Evolutionary conservation across 2,888 invertebrate species (phyloP).

Genomic region (Rhamnusium bicolor): DNA sequence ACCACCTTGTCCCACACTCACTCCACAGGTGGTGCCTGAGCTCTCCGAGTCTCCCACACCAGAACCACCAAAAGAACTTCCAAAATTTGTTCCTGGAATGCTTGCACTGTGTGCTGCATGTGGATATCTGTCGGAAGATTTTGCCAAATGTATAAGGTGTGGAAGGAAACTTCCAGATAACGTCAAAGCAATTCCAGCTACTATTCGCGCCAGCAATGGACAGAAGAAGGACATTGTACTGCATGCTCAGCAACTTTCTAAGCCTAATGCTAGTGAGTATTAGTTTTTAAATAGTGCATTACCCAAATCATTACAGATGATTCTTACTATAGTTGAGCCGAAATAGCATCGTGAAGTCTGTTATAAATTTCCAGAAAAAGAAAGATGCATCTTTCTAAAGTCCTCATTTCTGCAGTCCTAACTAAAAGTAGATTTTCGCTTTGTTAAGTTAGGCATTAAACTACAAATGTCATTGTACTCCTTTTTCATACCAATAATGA

Average conservation of each 20-base stretch:
- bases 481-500: too few relatives aligned
- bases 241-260: constrained; percentile 27
- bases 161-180: constrained; percentile 79
- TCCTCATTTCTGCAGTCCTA: too few relatives aligned
- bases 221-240: constrained; percentile 52
- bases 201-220: constrained; percentile 24
- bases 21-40: constrained; percentile 24
- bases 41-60: constrained; percentile 65
- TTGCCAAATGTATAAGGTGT: constrained; percentile 80
- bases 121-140: constrained; percentile 85
- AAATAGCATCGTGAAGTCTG: too few relatives aligned
- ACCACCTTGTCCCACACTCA: background rate
- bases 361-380: too few relatives aligned
- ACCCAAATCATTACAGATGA: too few relatives aligned
- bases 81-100: constrained; percentile 80
- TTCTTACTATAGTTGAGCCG: too few relatives aligned
- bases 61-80: constrained; percentile 73
- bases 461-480: too few relatives aligned
- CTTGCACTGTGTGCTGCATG: constrained; percentile 86
- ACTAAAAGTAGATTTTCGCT: too few relatives aligned
- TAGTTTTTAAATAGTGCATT: too few relatives aligned
- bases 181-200: constrained; percentile 74
- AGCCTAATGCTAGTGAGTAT: background rate
- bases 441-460: too few relatives aligned
- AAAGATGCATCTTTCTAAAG: too few relatives aligned